Percentiles rank a stretch among this genome's conserved stretches.
phyloP scores from a whole-genome alignment of 1,140 invertebrate species.

The Trichonephila inaurata region DNA sequence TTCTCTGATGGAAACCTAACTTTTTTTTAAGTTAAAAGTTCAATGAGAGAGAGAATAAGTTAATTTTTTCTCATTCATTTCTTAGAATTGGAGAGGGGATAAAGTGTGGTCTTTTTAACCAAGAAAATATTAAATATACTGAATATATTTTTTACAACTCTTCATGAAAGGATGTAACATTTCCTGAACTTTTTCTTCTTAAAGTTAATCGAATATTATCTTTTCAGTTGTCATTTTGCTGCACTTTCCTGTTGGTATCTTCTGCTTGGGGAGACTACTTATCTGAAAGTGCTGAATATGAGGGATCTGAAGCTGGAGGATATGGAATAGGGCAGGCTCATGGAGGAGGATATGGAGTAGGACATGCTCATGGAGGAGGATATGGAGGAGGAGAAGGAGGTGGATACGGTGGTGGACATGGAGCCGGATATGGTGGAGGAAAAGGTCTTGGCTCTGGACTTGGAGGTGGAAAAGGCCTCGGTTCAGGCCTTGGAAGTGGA shows the following conservation, averaged over 20 bases:
- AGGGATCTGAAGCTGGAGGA: constrained; percentile 25
- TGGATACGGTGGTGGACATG: constrained; percentile 24
- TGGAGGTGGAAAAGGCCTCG: constrained; percentile 38
- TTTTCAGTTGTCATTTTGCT: constrained; percentile 48
- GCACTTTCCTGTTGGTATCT: constrained; percentile 7
- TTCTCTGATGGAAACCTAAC: too few species aligned
- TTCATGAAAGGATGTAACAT: too few species aligned
- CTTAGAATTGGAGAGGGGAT: too few species aligned
- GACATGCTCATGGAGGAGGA: constrained; percentile 52
- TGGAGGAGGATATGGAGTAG: constrained; percentile 38
- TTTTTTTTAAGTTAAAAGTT: too few species aligned
- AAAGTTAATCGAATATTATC: not conserved
- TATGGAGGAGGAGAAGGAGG: constrained; percentile 21
- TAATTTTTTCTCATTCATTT: too few species aligned
- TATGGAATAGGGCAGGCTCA: constrained; percentile 51
- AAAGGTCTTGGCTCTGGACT: constrained; percentile 10
- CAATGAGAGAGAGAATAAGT: too few species aligned
- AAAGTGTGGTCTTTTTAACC: too few species aligned
- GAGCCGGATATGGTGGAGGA: constrained; percentile 25
- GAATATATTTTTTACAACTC: too few species aligned
- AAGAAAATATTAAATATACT: too few species aligned
- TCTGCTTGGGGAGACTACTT: constrained; percentile 33
- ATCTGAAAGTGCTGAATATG: constrained; percentile 44
- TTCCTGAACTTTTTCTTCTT: too few species aligned
- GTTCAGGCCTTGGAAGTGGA: constrained; percentile 1